Evolutionary conservation across 2,113 vertebrate genomes (phyloP).

Genomic region (Noturus placidus): DNA sequence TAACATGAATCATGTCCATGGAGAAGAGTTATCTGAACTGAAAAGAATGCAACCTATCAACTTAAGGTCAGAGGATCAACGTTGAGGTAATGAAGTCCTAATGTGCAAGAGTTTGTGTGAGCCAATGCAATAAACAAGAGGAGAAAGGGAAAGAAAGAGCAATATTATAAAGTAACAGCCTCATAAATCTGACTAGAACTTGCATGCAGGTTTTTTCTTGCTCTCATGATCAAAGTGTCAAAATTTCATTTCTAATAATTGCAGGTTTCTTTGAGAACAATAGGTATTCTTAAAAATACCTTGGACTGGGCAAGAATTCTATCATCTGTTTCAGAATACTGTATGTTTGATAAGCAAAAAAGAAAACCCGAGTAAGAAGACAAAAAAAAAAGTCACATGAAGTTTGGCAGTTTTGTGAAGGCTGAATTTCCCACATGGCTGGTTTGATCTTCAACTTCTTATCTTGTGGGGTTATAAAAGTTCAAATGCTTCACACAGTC

Average conservation of each 20-base stretch:
- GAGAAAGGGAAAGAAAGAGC: background rate
- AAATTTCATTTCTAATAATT: background rate
- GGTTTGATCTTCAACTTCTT: slow-evolving; percentile 29
- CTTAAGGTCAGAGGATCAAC: background rate
- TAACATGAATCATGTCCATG: background rate
- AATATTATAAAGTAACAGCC: background rate
- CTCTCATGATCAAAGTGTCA: background rate
- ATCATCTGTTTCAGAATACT: background rate
- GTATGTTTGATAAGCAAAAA: background rate
- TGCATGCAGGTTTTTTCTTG: background rate
- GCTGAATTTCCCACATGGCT: slow-evolving; percentile 24
- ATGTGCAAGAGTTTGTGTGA: background rate
- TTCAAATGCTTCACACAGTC: slow-evolving; percentile 14
- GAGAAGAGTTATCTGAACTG: background rate
- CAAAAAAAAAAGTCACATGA: background rate
- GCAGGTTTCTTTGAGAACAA: background rate
- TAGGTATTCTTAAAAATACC: background rate
- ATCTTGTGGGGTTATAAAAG: slow-evolving; percentile 31
- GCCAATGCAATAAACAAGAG: background rate
- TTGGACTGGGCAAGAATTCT: background rate
- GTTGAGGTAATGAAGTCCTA: slow-evolving; percentile 1
- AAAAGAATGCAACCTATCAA: background rate
- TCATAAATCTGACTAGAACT: background rate
- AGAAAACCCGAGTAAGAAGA: background rate
- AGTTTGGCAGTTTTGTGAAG: slow-evolving; percentile 14